Percentiles rank a stretch among this genome's conserved stretches.
Conservation (phyloP, 2,113 vertebrate species). For the Reinhardtius hippoglossoides region DNA sequence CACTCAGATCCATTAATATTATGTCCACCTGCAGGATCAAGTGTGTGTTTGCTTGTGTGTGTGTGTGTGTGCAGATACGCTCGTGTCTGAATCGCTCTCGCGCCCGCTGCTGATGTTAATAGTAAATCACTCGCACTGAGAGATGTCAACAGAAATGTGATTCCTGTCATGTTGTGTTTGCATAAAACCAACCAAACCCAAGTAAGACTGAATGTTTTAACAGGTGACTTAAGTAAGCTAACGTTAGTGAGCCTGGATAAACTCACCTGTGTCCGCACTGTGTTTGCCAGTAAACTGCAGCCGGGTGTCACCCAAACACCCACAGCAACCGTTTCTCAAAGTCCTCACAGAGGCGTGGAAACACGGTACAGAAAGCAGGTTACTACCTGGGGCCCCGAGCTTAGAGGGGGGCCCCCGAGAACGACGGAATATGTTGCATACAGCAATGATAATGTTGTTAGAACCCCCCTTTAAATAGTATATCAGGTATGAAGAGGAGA, state of each 20-base stretch:
- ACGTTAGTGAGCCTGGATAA: constrained; percentile 22
- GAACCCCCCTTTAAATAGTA: too few relatives aligned
- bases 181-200: not conserved
- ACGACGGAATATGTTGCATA: too few relatives aligned
- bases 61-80: constrained; percentile 36
- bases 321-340: not conserved
- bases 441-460: too few relatives aligned
- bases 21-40: constrained; percentile 50
- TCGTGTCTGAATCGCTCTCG: too few relatives aligned
- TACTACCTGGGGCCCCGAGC: not conserved
- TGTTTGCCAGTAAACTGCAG: constrained; percentile 9
- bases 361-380: not conserved
- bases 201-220: constrained; percentile 41
- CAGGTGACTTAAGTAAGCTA: constrained; percentile 45
- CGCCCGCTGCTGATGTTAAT: constrained; percentile 6
- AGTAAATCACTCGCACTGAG: constrained; percentile 19
- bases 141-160: constrained; percentile 19
- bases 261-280: not conserved
- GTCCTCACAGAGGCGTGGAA: not conserved
- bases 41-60: constrained; percentile 51
- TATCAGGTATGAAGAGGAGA: too few relatives aligned
- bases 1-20: constrained; percentile 20
- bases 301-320: not conserved
- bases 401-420: too few relatives aligned
- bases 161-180: constrained; percentile 19